Percentiles rank a stretch among this genome's conserved stretches.
Conservation (phyloP, 2,888 invertebrate species). For the Myopa testacea region DNA sequence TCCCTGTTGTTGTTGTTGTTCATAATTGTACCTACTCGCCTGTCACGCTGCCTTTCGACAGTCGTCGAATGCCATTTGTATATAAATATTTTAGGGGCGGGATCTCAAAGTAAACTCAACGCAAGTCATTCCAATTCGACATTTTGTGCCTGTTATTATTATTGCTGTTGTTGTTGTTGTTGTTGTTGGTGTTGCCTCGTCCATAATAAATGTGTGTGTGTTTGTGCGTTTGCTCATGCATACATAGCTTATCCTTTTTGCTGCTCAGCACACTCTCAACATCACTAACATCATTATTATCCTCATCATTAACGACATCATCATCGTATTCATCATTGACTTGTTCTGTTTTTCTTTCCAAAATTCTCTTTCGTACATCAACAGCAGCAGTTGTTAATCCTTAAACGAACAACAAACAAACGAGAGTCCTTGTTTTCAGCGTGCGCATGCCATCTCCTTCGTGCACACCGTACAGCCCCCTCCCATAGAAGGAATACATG, state of each 20-base stretch:
- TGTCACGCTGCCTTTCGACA: constrained; percentile 17
- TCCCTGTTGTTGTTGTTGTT: constrained; percentile 7
- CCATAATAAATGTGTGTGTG: constrained; percentile 44
- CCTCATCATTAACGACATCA: constrained; percentile 27
- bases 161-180: constrained; percentile 17
- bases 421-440: constrained; percentile 21
- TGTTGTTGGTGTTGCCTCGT: constrained; percentile 38
- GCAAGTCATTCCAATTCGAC: constrained; percentile 63
- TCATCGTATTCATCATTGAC: constrained; percentile 20
- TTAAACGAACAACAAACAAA: constrained; percentile 48
- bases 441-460: constrained; percentile 48
- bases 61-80: constrained; percentile 42
- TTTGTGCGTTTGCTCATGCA: neutral
- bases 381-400: constrained; percentile 42
- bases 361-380: neutral
- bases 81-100: constrained; percentile 67
- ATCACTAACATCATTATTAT: constrained; percentile 41
- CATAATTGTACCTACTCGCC: constrained; percentile 1
- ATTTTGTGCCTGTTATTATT: constrained; percentile 56
- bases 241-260: constrained; percentile 44
- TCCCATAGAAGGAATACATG: neutral
- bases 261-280: constrained; percentile 42
- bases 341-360: constrained; percentile 5
- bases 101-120: constrained; percentile 53
- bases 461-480: constrained; percentile 2